Percentiles rank a stretch among this genome's conserved stretches.
phyloP scores from a whole-genome alignment of 2,113 vertebrate species.

The Xiphophorus couchianus region DNA sequence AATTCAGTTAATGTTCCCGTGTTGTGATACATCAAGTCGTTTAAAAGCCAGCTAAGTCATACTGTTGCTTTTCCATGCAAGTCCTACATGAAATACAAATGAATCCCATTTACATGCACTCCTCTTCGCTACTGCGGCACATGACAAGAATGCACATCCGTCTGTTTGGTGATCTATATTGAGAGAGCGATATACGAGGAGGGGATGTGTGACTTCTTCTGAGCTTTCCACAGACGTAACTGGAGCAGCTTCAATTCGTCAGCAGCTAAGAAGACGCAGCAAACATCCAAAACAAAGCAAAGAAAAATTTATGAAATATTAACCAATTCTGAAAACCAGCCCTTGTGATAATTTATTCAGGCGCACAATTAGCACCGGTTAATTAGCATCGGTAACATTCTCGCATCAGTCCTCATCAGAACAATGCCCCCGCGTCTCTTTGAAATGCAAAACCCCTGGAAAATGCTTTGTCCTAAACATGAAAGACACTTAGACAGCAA shows the following conservation, averaged over 20 bases:
- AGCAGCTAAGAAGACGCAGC: not conserved
- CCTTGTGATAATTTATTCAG: slow-evolving; percentile 60
- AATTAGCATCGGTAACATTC: slow-evolving; percentile 71
- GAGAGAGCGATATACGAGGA: slow-evolving; percentile 5
- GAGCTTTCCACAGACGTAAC: not conserved
- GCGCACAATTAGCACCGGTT: slow-evolving; percentile 60
- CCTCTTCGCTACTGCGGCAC: slow-evolving; percentile 16
- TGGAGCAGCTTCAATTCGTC: slow-evolving; percentile 6
- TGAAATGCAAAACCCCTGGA: slow-evolving; percentile 78
- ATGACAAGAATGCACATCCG: slow-evolving; percentile 47
- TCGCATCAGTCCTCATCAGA: slow-evolving; percentile 66
- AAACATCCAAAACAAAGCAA: slow-evolving; percentile 4
- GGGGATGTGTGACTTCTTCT: slow-evolving; percentile 14
- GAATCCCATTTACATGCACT: slow-evolving; percentile 61
- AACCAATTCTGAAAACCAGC: slow-evolving; percentile 44
- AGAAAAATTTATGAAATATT: slow-evolving; percentile 39
- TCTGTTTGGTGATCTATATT: slow-evolving; percentile 12
- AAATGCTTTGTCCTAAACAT: slow-evolving; percentile 72
- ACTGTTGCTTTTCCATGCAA: slow-evolving; percentile 72
- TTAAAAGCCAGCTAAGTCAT: slow-evolving; percentile 44
- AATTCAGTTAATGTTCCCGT: slow-evolving; percentile 21
- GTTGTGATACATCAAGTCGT: slow-evolving; percentile 43
- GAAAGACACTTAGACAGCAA: slow-evolving; percentile 69
- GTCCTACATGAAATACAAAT: slow-evolving; percentile 57
- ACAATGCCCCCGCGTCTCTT: slow-evolving; percentile 62